Base-by-base conservation (phyloP, 2,113 vertebrate genomes). In the Dicentrarchus labrax region DNA sequence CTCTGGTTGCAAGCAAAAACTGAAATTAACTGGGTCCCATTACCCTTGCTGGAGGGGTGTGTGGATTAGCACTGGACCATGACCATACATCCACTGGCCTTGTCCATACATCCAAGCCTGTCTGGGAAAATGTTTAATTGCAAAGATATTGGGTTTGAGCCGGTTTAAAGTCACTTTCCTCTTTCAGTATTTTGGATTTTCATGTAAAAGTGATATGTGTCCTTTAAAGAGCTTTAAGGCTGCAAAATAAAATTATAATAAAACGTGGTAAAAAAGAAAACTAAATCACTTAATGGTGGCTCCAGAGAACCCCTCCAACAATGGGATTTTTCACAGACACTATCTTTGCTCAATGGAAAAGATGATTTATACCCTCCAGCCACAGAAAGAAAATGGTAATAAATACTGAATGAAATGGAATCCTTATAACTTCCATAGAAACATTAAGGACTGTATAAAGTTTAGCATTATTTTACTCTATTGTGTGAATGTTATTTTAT, bases 61-160 rank as follows among this genome's bases (percentile, higher is more conserved):
- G 24, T 71, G 54, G 54, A 61, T 72, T 39, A 65, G 64, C 39
- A 69, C 8, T 77, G 43, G 64, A 83, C 64, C 64, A 56, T 54
- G 24, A 70, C 72, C 69, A 51, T 36, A 56, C 21, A 50, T 9
- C 57, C 65, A 47, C 2, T 38, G 38, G 51, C 47, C 65, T 79
- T n/a, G 51, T 75, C 41, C 48, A 43, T 59, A 67, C 41, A 67
- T 62, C 39, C 19, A 22, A 59, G 4, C 8, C 21, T 36, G 12
- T 7, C 24, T 19, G 16, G 36, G 36, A 21, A 10, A 30, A 64
- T 24, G 39, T 51, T 76, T 76, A 61, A 71, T 60, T 79, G 54
- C 16, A 53, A 59, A 61, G 24, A 48, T 39, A 48, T 45, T 41
- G 5, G 2, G 9, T n/a, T 56, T 43, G 21, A 43, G 64, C 54